Evolutionary conservation across 1,140 invertebrate genomes (phyloP).

Genomic region (Drosophila leontia): DNA sequence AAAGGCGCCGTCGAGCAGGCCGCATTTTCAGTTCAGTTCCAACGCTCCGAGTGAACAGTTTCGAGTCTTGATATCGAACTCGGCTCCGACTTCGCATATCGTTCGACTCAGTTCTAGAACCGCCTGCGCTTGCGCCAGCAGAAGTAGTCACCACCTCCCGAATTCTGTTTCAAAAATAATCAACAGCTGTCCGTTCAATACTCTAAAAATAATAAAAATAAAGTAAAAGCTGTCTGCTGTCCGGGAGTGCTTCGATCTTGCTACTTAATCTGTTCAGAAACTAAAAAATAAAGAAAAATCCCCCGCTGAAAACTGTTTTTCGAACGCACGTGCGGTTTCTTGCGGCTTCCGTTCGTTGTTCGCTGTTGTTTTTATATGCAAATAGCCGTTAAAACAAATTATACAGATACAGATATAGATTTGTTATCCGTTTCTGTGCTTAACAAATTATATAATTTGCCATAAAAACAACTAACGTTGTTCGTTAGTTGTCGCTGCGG

Average conservation of each 20-base stretch:
- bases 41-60: conserved; percentile 67
- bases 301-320: conserved; percentile 8
- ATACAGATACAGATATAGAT: conserved; percentile 18
- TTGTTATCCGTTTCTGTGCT: conserved; percentile 41
- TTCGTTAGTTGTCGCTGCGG: conserved; percentile 46
- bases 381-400: conserved; percentile 40
- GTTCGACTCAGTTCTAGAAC: conserved; percentile 46
- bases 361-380: conserved; percentile 50
- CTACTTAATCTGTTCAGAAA: conserved; percentile 4
- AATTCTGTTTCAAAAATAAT: conserved; percentile 44
- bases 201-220: conserved; percentile 22
- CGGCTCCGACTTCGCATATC: conserved; percentile 32
- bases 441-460: conserved; percentile 70
- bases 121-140: conserved; percentile 65
- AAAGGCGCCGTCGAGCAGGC: conserved; percentile 65
- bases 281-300: background rate
- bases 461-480: conserved; percentile 50
- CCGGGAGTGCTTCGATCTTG: conserved; percentile 33
- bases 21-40: conserved; percentile 75
- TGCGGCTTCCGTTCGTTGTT: conserved; percentile 20
- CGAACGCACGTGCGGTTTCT: conserved; percentile 37
- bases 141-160: conserved; percentile 3
- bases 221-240: conserved; percentile 17
- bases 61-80: conserved; percentile 6
- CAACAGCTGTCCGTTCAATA: conserved; percentile 57